Evolutionary conservation across 2,113 vertebrate species (phyloP).

Genomic region (Toxotes chatareus): DNA sequence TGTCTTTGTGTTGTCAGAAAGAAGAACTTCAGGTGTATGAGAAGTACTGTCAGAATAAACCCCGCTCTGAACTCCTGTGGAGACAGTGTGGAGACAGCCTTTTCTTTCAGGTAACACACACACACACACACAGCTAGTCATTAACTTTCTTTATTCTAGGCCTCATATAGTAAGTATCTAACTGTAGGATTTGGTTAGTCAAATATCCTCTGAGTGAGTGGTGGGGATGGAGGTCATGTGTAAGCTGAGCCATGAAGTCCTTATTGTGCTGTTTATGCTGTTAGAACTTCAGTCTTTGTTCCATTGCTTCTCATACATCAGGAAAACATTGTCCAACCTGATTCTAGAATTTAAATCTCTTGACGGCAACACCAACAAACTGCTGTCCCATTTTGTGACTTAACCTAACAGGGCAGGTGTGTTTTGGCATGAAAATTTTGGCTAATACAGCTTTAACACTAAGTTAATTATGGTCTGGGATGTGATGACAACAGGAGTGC

Average conservation of each 20-base stretch:
- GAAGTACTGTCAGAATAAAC: conserved; percentile 97
- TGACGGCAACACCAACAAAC: neutral
- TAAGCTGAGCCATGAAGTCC: neutral
- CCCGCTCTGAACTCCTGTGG: conserved; percentile 94
- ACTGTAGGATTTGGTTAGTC: too few species aligned
- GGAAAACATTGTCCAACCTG: neutral
- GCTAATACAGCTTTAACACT: neutral
- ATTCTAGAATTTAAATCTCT: neutral
- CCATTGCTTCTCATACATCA: neutral
- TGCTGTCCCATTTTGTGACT: neutral
- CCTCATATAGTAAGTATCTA: too few species aligned
- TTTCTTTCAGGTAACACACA: conserved; percentile 89
- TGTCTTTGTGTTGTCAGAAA: conserved; percentile 85
- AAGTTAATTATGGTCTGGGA: neutral
- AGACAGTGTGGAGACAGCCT: conserved; percentile 93
- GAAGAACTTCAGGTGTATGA: conserved; percentile 96
- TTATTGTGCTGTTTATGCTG: neutral
- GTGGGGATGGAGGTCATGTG: neutral
- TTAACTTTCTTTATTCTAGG: neutral
- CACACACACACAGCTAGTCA: conserved; percentile 8
- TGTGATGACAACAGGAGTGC: conserved; percentile 81
- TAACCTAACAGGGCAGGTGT: neutral
- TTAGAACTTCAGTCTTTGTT: neutral
- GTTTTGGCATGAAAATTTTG: neutral
- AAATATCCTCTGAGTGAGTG: too few species aligned